Conservation (phyloP, 2,888 invertebrate genomes). For the Orthonychiurus folsomi region DNA sequence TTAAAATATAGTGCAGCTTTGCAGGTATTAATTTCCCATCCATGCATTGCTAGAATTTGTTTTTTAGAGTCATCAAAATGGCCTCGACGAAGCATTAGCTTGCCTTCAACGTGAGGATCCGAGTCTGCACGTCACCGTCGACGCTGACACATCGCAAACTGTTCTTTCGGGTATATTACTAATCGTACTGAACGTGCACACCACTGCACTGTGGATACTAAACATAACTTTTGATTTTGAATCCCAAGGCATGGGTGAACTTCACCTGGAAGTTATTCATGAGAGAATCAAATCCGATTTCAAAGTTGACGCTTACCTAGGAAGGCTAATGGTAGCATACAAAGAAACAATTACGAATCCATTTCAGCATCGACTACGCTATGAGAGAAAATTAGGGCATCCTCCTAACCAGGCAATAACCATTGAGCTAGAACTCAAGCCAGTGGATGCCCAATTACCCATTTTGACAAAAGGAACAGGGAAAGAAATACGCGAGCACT, state of each 20-base stretch:
- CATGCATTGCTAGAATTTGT: too few relatives aligned
- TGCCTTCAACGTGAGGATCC: slow-evolving; percentile 86
- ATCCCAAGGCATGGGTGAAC: slow-evolving; percentile 82
- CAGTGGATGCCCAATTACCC: slow-evolving; percentile 45
- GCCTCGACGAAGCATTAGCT: slow-evolving; percentile 68
- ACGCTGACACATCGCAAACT: slow-evolving; percentile 76
- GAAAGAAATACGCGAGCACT: slow-evolving; percentile 47
- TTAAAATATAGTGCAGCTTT: too few relatives aligned
- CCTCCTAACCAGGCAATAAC: slow-evolving; percentile 23
- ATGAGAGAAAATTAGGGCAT: slow-evolving; percentile 58
- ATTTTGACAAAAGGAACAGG: slow-evolving; percentile 45
- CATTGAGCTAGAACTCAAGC: slow-evolving; percentile 29
- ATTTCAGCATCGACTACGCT: slow-evolving; percentile 47
- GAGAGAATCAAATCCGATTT: slow-evolving; percentile 80
- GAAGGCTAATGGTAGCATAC: slow-evolving; percentile 85
- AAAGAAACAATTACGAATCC: slow-evolving; percentile 58
- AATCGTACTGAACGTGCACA: neutral
- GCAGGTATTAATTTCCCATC: neutral
- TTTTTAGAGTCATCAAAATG: slow-evolving; percentile 56
- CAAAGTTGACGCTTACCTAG: slow-evolving; percentile 81
- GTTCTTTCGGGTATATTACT: slow-evolving; percentile 65
- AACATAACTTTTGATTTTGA: slow-evolving; percentile 1
- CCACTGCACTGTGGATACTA: neutral
- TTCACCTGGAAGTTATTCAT: slow-evolving; percentile 88
- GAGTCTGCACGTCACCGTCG: slow-evolving; percentile 64